Base-by-base conservation (phyloP, 2,888 invertebrate species). In the Hetaerina titia region DNA sequence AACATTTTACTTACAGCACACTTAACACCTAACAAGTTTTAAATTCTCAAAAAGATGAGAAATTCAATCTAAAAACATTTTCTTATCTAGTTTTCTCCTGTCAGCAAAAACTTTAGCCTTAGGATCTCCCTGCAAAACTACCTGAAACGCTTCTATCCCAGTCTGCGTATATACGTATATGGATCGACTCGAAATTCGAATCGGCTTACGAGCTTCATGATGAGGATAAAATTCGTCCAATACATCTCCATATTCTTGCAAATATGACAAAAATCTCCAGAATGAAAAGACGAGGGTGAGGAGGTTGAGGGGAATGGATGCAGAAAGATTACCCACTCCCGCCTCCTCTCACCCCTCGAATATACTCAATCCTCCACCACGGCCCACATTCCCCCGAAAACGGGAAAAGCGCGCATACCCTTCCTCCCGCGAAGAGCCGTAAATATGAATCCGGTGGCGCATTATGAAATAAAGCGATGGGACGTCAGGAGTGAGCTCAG, bases 401-500 rank as follows among this genome's bases (percentile, higher is more conserved):
- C 69, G 9, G 22, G 9, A 22, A n/a, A n/a, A 5, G n/a, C n/a
- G 4, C 1, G 2, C 69, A 22, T 19, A 69, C 69, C 69, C 22
- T 7, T n/a, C 25, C 89, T 25, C 17, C 13, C 22, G 45, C 5
- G 64, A 45, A 45, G 8, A 45, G 92, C 69, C 64, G 92, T 92
- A 92, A 92, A 92, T 92, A 92, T 92, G 92, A 64, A 92, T 81
- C 81, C 81, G 15, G 56, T 22, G 56, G 31, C 92, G 69, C 92
- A 69, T 92, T 92, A 92, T 92, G 92, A 92, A 92, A 92, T 92
- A 69, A 81, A 92, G 64, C 64, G 56, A 11, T 56, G 92, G 92
- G 69, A 74, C 64, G 64, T 92, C 69, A 22, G 60, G 69, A 92
- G 92, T 31, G 22, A 31, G 64, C 45, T 64, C 90, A 15, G 63